These are phyloP conservation scores for Oxytorus armatus DNA, from an alignment of 2,888 invertebrate genomes.

Conservation along the genomic window DNA sequence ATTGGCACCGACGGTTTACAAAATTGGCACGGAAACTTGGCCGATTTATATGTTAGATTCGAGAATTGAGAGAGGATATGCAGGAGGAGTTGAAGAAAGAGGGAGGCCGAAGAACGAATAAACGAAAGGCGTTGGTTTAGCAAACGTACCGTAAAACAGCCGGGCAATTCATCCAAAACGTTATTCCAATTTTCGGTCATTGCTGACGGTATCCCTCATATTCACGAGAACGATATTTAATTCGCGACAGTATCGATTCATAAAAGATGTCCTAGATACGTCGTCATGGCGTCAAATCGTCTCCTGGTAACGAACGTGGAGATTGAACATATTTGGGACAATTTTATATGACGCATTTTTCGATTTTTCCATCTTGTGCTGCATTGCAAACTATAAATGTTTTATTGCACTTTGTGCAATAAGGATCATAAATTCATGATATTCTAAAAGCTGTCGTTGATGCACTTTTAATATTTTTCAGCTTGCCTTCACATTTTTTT, in stretches of 20 bases:
- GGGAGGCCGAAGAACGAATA: conserved; percentile 25
- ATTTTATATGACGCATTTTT: too few species aligned
- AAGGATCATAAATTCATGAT: background rate
- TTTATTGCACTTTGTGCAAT: background rate
- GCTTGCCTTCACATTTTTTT: too few species aligned
- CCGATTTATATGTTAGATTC: conserved; percentile 22
- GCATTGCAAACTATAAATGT: background rate
- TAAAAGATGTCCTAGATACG: too few species aligned
- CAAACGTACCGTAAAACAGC: conserved; percentile 70
- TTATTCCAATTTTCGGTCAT: conserved; percentile 51
- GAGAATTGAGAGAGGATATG: conserved; percentile 26
- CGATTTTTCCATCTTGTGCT: too few species aligned
- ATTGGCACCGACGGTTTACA: conserved; percentile 75
- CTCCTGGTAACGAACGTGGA: too few species aligned
- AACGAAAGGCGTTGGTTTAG: conserved; percentile 58
- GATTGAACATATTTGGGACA: too few species aligned
- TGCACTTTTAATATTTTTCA: too few species aligned
- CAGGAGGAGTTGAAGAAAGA: conserved; percentile 12
- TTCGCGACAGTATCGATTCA: too few species aligned
- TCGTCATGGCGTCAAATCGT: too few species aligned
- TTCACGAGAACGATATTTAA: conserved; percentile 11
- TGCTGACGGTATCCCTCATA: conserved; percentile 13
- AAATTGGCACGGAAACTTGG: conserved; percentile 76
- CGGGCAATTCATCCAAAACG: conserved; percentile 66
- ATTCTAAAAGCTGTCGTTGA: too few species aligned